Base-by-base conservation (phyloP, 1,140 invertebrate genomes). In the Propsilocerus akamusi region DNA sequence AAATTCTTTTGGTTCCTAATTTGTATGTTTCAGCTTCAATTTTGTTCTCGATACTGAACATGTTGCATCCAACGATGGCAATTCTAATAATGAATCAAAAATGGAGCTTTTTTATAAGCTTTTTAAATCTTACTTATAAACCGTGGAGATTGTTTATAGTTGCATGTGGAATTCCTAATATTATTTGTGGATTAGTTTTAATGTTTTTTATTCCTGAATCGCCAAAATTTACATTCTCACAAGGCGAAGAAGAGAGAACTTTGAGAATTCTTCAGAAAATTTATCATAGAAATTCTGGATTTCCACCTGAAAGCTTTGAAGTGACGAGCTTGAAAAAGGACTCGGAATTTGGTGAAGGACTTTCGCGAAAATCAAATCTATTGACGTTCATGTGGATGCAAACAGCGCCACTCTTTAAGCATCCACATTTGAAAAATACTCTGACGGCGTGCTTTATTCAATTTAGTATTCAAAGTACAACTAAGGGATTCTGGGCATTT, bases 251-350 rank as follows among this genome's bases (percentile, higher is more conserved):
- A 5, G 30, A 37, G 7, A 20, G 23, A 25, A 22, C n/a, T n/a
- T 5, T 50, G 5, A 26, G 28, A 24, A 50, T 50, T 20, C 25
- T 50, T 1, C 24, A 37, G 28, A 63, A 58, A 26, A 77, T 79
- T 22, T 75, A 77, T 50, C 49, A 61, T 0, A 56, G 68, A 3
- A 78, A 77, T 53, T 71, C 67, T 5, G 66, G 70, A 47, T 67
- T 65, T 41, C 55, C 67, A 24, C 49, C 48, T 8, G 62, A 68
- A 11, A 56, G 5, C 17, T 28, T 23, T 20, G 12, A 32, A 34
- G 26, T 47, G 4, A 14, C 8, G 6, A 20, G 20, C 17, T 25
- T 52, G 25, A 11, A 23, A 4, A 24, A 49, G 23, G 46, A 49
- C 3, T 4, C 11, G 26, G 26, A 46, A 32, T 11, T 32, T 20